Base-by-base conservation (phyloP, 2,113 vertebrate species). In the Balaeniceps rex region DNA sequence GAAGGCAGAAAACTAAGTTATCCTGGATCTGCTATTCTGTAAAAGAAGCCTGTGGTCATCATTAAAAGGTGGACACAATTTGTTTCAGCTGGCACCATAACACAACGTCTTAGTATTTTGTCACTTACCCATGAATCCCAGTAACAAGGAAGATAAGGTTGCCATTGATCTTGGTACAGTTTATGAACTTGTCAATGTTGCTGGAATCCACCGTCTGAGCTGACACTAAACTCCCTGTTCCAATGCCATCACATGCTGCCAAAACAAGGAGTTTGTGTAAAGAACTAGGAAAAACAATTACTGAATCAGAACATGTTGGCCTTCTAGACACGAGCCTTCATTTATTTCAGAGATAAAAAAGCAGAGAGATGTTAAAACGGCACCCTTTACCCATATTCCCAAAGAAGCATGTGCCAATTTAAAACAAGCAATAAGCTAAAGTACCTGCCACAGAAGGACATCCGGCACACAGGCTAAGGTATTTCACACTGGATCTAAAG, bases 101-200 rank as follows among this genome's bases (percentile, higher is more conserved):
- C 72, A 83, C 21, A 87, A 40, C 6, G 9, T 34, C 63, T 80
- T 40, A 66, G 66, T 46, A 38, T 55, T 58, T 63, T 63, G 92
- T 78, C 76, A 97, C 99, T 98, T 75, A 99, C 99, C 99, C 99
- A 88, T 99, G 99, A 93, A 99, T 99, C 34, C 99, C 99, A 14
- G 99, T 99, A 83, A 99, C 99, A 72, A 99, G 99, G 97, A 99
- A 99, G 97, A 99, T 99, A 80, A 99, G 98, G 97, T 99, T 99
- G 88, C 99, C 99, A 58, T 99, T 99, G 98, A 99, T 99, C 98
- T 99, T 99, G 88, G 99, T 99, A 93, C 99, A 99, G 98, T 99
- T 99, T 92, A 99, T 97, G 92, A 99, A 99, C 93, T 98, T 99
- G 92, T 99, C 98, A 13, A 99, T 99, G 95, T 99, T 99, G 97